Base-by-base conservation (phyloP, 2,113 vertebrate species). In the Eublepharis macularius region DNA sequence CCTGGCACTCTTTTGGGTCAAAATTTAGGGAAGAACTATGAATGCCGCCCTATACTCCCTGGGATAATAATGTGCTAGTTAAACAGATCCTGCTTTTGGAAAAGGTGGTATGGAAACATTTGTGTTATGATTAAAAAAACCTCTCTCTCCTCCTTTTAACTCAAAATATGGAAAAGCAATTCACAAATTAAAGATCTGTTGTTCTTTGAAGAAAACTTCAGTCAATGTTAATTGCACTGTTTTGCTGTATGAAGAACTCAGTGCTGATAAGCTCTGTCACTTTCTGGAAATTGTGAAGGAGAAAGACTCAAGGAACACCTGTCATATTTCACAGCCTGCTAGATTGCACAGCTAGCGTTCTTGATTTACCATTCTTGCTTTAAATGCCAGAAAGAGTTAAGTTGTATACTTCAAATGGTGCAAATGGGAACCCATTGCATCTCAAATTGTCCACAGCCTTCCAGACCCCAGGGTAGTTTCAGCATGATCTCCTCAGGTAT, bases 191-290 rank as follows among this genome's bases (percentile, higher is more conserved):
- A 11, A 17, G 39, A 26, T 73, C 80, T 29, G 29, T 82, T 36
- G 9, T 83, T 75, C 70, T 75, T 75, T 54, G 75, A 65, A 83
- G 54, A 74, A 83, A 69, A 24, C 16, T 60, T 65, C 41, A 83
- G 14, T 26, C 70, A 75, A 39, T 32, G 12, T 47, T 83, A 75
- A 83, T 83, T 83, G 81, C 54, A 83, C 54, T 54, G 45, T 83
- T 65, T 75, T 57, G 19, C 19, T 65, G 70, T 41, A 16, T 75
- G 51, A 75, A 47, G 72, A 83, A 17, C 4, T 43, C 16, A 73
- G 54, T 29, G 34, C 17, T 57, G 80, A 32, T 29, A 72, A 82
- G 7, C 51, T 83, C 11, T 45, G 5, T 34, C 32, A 68, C n/a
- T 54, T 57, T 57, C 34, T 73, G 80, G 49, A 47, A 57, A 24